Base-by-base conservation (phyloP, 2,888 invertebrate genomes). In the Melanostoma scalare region DNA sequence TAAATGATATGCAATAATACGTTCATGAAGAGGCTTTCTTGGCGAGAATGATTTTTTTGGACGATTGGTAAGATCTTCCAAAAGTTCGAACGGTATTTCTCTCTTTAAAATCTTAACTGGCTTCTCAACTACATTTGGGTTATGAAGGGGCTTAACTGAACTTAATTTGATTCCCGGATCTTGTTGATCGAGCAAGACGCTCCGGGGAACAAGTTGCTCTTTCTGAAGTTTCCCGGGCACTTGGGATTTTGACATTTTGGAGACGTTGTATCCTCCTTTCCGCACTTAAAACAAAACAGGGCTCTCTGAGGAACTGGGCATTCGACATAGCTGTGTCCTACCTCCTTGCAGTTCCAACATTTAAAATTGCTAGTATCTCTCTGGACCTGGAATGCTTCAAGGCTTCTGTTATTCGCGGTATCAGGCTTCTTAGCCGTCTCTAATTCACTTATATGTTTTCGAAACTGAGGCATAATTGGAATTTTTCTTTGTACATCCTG, bases 11-110 rank as follows among this genome's bases (percentile, higher is more conserved):
- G 31, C 36, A 8, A n/a, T 4, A 5, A 42, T 31, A 1, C 67
- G 20, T 67, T 67, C 52, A 33, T 67, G 67, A 5, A 67, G 20
- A 0, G 67, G 5, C 10, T 67, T 67, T 33, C 8, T 38, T 4
- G 35, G 53, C 8, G 0, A 33, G 30, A n/a, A 30, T 6, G 36
- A 10, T 42, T 4, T 42, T 8, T 6, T 38, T 10, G n/a, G 2
- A 6, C 3, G 2, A 1, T 3, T 8, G n/a, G 52, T n/a, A 20
- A 20, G 20, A 38, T 38, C 30, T 40, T 6, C 52, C 3, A 20
- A 5, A 48, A 30, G n/a, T n/a, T n/a, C 1, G 33, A 4, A 33
- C n/a, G 31, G 2, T n/a, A 6, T n/a, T n/a, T 2, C 3, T 52
- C 33, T 33, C 10, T 52, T 52, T 6, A n/a, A 52, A 52, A 52